Base-by-base conservation (phyloP, 1,140 invertebrate genomes). In the Drosophila hydei region DNA sequence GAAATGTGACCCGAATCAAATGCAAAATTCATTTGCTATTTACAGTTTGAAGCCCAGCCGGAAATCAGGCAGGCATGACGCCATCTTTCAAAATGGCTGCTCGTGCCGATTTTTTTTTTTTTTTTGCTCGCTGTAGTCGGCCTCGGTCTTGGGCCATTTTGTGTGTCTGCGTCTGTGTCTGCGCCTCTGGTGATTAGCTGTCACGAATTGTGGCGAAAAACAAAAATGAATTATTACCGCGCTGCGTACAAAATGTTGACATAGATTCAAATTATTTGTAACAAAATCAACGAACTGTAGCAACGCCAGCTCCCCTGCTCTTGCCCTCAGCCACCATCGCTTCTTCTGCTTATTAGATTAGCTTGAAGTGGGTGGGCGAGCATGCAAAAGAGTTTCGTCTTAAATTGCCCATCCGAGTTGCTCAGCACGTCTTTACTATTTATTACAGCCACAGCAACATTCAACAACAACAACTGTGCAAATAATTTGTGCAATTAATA, bases 191-290 rank as follows among this genome's bases (percentile, higher is more conserved):
- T 85, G 81, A 85, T 85, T 87, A 85, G 81, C 81, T 77, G 81
- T 87, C 81, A 85, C 77, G 71, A 80, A 61, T 72, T 64, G 81
- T 64, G 77, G 63, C 71, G 48, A 69, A 81, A 77, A 42, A 85
- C 81, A 85, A 80, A 87, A 85, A 87, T 85, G 81, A 85, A 85
- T 87, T 85, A 85, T 85, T 85, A 78, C 79, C 70, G 74, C 77
- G 75, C 62, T 55, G 77, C 69, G 81, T 68, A 77, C 74, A 64
- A 72, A 80, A 77, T 87, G 74, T 81, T 85, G 81, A 85, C 77
- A 87, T 87, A 85, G 81, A 85, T 81, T 85, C 85, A 85, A 87
- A 85, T 85, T 85, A 85, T 85, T 85, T 85, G 77, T 85, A 72
- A 85, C 74, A 72, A 78, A 85, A 64, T 81, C 81, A 87, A 85